These are phyloP conservation scores for Percina caprodes DNA, from an alignment of 2,113 vertebrate genomes.

Conservation along the genomic window DNA sequence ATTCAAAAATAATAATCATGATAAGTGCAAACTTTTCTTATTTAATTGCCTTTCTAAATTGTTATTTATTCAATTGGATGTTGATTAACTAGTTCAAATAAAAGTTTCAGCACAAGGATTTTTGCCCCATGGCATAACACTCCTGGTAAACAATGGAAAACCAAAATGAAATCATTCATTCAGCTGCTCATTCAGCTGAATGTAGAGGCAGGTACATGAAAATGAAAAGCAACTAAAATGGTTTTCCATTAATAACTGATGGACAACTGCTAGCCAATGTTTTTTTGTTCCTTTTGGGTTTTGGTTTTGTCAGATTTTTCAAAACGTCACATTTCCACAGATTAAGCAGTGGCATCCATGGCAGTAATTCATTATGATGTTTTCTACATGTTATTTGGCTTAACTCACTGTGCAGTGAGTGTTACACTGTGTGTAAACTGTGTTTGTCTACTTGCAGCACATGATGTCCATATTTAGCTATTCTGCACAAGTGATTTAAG, in stretches of 20 bases:
- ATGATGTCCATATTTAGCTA: neutral
- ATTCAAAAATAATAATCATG: neutral
- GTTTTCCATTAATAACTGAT: neutral
- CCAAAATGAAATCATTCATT: neutral
- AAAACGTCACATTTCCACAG: neutral
- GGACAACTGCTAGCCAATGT: neutral
- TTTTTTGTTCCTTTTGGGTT: neutral
- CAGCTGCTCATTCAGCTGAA: neutral
- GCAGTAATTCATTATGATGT: constrained; percentile 9
- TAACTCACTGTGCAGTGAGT: neutral
- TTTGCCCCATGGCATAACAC: neutral
- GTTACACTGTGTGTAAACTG: too few relatives aligned
- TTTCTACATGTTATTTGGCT: constrained; percentile 26
- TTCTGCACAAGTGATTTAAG: neutral
- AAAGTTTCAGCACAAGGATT: neutral
- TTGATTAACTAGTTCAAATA: constrained; percentile 7
- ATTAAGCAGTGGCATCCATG: constrained; percentile 10
- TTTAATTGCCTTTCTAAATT: constrained; percentile 8
- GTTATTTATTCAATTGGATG: neutral
- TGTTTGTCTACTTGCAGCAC: neutral
- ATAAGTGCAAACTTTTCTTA: neutral
- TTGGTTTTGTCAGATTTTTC: neutral
- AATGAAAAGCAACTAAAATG: neutral
- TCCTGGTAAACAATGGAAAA: constrained; percentile 27
- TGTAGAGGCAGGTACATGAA: neutral